phyloP scores from a whole-genome alignment of 2,113 vertebrate genomes.

The Bettongia penicillata region DNA sequence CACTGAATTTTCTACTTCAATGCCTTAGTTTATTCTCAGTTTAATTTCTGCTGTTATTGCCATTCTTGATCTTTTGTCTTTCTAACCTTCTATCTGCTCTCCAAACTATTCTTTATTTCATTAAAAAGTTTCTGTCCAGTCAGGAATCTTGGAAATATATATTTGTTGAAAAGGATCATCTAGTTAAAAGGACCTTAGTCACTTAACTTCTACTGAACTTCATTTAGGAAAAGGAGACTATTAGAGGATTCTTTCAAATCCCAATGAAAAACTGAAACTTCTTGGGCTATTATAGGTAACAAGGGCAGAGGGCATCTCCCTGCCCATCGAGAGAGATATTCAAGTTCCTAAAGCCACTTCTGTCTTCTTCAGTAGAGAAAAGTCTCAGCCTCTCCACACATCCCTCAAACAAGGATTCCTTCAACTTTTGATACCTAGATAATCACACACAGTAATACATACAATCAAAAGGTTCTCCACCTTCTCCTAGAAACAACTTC shows the following conservation, averaged over 20 bases:
- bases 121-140: neutral
- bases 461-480: neutral
- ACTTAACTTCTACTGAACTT: neutral
- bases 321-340: neutral
- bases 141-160: neutral
- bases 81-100: neutral
- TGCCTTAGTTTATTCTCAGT: slow-evolving; percentile 30
- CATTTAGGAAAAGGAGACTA: neutral
- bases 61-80: neutral
- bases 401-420: neutral
- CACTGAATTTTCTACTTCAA: slow-evolving; percentile 9
- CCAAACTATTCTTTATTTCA: slow-evolving; percentile 25
- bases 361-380: neutral
- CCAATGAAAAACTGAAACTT: neutral
- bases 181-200: neutral
- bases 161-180: slow-evolving; percentile 12
- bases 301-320: neutral
- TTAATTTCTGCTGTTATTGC: neutral
- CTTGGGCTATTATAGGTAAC: neutral
- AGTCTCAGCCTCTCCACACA: neutral
- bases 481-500: slow-evolving; percentile 17
- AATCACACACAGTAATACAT: neutral
- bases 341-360: neutral
- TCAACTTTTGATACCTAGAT: neutral
- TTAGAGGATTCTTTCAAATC: neutral